A percentile compares a stretch with the other conserved stretches of the same genome.
These are phyloP conservation scores for Mongoloraphidia duomilia DNA, from an alignment of 2,888 invertebrate genomes.

Conservation along the genomic window DNA sequence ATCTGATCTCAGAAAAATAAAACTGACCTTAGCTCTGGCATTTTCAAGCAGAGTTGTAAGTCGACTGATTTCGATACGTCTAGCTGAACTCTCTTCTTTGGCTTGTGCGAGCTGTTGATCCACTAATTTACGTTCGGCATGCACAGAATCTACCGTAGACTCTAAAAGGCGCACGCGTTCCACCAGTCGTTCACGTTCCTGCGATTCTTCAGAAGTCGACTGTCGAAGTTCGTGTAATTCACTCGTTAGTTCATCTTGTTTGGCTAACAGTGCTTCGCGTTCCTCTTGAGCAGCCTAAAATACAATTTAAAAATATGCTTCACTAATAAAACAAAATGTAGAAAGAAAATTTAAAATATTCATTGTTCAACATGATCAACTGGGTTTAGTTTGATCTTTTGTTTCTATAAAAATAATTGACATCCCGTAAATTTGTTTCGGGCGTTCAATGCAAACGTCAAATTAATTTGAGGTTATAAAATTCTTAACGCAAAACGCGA, in stretches of 20 bases:
- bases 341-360: neutral
- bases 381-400: too few relatives aligned
- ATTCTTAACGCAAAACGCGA: too few relatives aligned
- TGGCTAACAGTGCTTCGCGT: slow-evolving; percentile 52
- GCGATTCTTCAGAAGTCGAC: slow-evolving; percentile 39
- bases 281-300: slow-evolving; percentile 60
- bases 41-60: slow-evolving; percentile 66
- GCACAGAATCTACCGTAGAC: slow-evolving; percentile 55
- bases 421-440: too few relatives aligned
- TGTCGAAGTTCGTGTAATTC: slow-evolving; percentile 52
- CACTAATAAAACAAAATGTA: neutral
- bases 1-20: too few relatives aligned
- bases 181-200: slow-evolving; percentile 48
- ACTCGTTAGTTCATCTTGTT: slow-evolving; percentile 63
- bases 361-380: too few relatives aligned
- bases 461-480: too few relatives aligned
- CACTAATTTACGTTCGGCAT: slow-evolving; percentile 56
- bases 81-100: slow-evolving; percentile 57
- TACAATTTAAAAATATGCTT: slow-evolving; percentile 1
- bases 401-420: too few relatives aligned
- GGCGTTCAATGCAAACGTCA: too few relatives aligned
- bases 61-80: slow-evolving; percentile 66
- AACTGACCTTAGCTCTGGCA: slow-evolving; percentile 59
- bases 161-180: slow-evolving; percentile 61
- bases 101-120: slow-evolving; percentile 59